Conservation (phyloP, 1,140 invertebrate genomes). For the Octopus bimaculoides region DNA sequence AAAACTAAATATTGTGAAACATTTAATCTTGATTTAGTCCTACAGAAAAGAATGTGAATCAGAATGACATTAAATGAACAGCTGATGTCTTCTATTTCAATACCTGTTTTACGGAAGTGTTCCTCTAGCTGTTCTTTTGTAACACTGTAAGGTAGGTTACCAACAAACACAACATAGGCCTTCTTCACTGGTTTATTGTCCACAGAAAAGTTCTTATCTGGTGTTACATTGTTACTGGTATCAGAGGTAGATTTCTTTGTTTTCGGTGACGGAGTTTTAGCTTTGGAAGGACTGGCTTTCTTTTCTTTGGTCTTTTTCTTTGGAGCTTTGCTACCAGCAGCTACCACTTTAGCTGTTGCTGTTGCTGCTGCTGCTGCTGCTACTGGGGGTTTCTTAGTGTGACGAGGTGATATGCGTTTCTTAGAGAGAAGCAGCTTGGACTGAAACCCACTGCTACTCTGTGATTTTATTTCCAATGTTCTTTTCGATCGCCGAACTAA, state of each 20-base stretch:
- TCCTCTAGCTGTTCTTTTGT: constrained; percentile 44
- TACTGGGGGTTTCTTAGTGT: background rate
- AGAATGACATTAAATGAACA: too few species aligned
- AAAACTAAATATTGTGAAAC: too few species aligned
- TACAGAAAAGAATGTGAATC: too few species aligned
- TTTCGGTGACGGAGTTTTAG: too few species aligned
- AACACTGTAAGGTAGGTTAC: constrained; percentile 42
- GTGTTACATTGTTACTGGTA: constrained; percentile 4
- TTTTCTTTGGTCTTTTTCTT: background rate
- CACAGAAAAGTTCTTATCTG: background rate
- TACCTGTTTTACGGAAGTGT: constrained; percentile 49
- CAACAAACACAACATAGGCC: constrained; percentile 43
- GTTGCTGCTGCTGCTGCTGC: background rate
- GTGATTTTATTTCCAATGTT: background rate
- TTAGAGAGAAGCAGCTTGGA: background rate
- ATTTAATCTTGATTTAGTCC: too few species aligned
- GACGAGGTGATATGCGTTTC: background rate
- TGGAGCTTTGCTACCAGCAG: background rate
- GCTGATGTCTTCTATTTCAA: too few species aligned
- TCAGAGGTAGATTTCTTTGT: constrained; percentile 10
- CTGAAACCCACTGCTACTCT: background rate
- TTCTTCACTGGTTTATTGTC: constrained; percentile 16
- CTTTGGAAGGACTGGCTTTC: constrained; percentile 11
- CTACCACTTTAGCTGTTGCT: background rate
- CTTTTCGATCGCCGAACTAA: background rate